Evolutionary conservation across 2,113 vertebrate genomes (phyloP).

Genomic region (Polypterus senegalus): DNA sequence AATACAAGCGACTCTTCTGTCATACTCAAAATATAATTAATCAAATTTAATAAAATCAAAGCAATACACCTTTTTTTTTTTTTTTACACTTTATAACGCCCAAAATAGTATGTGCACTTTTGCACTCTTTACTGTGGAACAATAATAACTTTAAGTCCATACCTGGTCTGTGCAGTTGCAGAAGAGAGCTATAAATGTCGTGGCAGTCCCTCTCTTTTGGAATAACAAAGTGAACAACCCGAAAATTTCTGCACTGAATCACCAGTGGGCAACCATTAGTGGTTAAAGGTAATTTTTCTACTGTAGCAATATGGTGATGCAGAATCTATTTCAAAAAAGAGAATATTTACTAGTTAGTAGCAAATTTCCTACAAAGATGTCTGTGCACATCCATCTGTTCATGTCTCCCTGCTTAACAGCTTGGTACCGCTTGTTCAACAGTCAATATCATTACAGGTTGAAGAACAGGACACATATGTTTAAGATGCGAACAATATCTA

Average conservation of each 20-base stretch:
- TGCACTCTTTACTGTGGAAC: not conserved
- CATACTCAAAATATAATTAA: no score
- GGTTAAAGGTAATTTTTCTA: slow-evolving; percentile 88
- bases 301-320: slow-evolving; percentile 86
- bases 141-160: slow-evolving; percentile 8
- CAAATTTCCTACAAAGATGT: no score
- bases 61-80: no score
- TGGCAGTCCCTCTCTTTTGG: slow-evolving; percentile 90
- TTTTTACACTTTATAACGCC: not conserved
- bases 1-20: no score
- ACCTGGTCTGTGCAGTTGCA: slow-evolving; percentile 83
- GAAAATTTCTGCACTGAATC: slow-evolving; percentile 92
- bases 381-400: no score
- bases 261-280: slow-evolving; percentile 86
- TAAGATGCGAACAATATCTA: no score
- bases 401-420: no score
- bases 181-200: slow-evolving; percentile 88
- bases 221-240: slow-evolving; percentile 82
- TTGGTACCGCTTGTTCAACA: no score
- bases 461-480: no score
- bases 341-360: not conserved
- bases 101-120: not conserved
- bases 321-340: slow-evolving; percentile 57
- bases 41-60: no score
- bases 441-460: no score